A percentile compares a stretch with the other conserved stretches of the same genome.
Evolutionary conservation across 2,888 invertebrate genomes (phyloP).

Genomic region (Diploptera punctata): DNA sequence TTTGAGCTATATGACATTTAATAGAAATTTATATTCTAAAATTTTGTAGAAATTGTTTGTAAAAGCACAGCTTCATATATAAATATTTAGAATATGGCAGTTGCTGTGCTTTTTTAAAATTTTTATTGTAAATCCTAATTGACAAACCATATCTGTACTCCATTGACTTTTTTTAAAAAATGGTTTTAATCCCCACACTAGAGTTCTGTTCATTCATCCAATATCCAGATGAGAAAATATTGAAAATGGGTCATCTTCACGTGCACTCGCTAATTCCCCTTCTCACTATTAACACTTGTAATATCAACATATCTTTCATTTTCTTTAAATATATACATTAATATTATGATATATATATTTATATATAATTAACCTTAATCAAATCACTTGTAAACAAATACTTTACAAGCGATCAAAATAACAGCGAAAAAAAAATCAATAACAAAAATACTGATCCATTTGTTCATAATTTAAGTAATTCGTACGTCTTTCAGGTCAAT

Average conservation of each 20-base stretch:
- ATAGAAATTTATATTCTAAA: too few species aligned
- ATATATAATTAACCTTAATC: conserved; percentile 31
- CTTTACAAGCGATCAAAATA: conserved; percentile 40
- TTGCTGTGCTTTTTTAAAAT: neutral
- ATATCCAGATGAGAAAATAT: conserved; percentile 14
- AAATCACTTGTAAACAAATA: conserved; percentile 35
- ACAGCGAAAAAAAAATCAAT: conserved; percentile 37
- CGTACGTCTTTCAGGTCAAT: conserved; percentile 16
- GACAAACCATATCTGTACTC: conserved; percentile 17
- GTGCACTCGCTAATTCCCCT: neutral
- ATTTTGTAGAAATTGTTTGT: too few species aligned
- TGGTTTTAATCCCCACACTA: conserved; percentile 8
- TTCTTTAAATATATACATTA: conserved; percentile 37
- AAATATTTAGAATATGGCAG: neutral
- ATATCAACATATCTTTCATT: conserved; percentile 37
- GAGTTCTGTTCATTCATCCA: conserved; percentile 13
- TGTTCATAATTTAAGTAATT: conserved; percentile 29
- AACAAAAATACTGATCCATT: conserved; percentile 38
- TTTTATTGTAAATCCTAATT: neutral
- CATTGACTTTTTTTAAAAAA: conserved; percentile 21
- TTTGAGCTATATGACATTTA: too few species aligned
- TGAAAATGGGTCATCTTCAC: conserved; percentile 1
- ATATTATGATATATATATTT: conserved; percentile 37
- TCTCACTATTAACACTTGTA: conserved; percentile 25
- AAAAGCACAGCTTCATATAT: neutral